These are phyloP conservation scores for Mythimna vitellina DNA, from an alignment of 2,888 invertebrate genomes.

Conservation along the genomic window DNA sequence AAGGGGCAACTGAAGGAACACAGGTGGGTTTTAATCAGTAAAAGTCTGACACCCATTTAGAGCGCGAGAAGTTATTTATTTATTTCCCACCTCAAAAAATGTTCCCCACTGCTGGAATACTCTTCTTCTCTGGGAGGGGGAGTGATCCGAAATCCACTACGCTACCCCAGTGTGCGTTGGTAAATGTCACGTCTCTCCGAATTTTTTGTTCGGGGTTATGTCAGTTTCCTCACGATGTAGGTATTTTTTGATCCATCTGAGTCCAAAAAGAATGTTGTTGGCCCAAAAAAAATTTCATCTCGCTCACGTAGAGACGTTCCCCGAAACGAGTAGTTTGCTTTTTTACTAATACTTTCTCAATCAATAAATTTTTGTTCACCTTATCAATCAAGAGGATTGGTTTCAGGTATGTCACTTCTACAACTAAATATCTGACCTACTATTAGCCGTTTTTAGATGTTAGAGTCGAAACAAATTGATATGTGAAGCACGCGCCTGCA, in stretches of 20 bases:
- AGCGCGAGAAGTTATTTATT: no score
- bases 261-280: no score
- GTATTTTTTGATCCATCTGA: no score
- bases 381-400: background rate
- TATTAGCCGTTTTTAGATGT: constrained; percentile 14
- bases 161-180: background rate
- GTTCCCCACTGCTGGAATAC: no score
- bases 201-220: background rate
- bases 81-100: no score
- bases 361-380: background rate
- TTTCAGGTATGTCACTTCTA: constrained; percentile 1
- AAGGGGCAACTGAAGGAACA: no score
- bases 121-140: no score
- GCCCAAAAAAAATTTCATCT: background rate
- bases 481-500: constrained; percentile 50
- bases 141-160: no score
- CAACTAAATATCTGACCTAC: constrained; percentile 31
- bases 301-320: background rate
- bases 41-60: no score
- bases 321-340: background rate
- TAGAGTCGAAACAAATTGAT: constrained; percentile 30
- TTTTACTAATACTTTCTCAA: no score
- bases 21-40: no score
- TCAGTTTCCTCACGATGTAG: background rate
- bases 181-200: background rate